Percentiles rank a stretch among this genome's conserved stretches.
Evolutionary conservation across 1,140 invertebrate species (phyloP).

Genomic region (Ips typographus): DNA sequence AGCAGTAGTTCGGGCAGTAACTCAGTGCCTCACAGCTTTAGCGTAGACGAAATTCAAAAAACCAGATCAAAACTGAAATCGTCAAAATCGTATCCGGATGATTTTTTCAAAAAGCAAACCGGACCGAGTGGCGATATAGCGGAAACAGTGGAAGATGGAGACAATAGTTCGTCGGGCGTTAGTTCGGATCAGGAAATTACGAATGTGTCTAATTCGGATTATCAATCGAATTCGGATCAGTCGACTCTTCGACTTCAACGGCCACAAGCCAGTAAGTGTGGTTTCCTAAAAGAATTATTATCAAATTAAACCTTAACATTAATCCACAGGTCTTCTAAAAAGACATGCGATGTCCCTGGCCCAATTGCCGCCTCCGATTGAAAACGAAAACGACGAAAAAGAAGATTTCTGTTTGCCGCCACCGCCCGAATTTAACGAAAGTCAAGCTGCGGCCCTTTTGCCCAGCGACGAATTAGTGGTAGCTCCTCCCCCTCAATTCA

Average conservation of each 20-base stretch:
- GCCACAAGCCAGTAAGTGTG: constrained; percentile 41
- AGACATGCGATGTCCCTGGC: constrained; percentile 74
- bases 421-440: constrained; percentile 74
- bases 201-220: constrained; percentile 46
- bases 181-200: constrained; percentile 80
- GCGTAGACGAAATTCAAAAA: constrained; percentile 85
- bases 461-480: constrained; percentile 57
- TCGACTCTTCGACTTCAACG: constrained; percentile 44
- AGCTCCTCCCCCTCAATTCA: constrained; percentile 72
- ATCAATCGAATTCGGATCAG: constrained; percentile 47
- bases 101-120: constrained; percentile 64
- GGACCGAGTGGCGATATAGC: constrained; percentile 45
- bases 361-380: constrained; percentile 78
- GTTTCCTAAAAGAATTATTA: not conserved
- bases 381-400: constrained; percentile 70
- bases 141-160: constrained; percentile 68
- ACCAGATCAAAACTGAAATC: constrained; percentile 79
- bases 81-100: constrained; percentile 81
- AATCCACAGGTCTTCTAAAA: constrained; percentile 55
- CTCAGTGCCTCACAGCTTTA: constrained; percentile 80
- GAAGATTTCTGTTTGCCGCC: constrained; percentile 71
- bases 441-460: constrained; percentile 44
- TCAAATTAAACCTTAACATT: not conserved
- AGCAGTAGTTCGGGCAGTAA: constrained; percentile 67
- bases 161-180: constrained; percentile 84